These are phyloP conservation scores for Cephalopholis sonnerati DNA, from an alignment of 2,113 vertebrate genomes.

Conservation along the genomic window DNA sequence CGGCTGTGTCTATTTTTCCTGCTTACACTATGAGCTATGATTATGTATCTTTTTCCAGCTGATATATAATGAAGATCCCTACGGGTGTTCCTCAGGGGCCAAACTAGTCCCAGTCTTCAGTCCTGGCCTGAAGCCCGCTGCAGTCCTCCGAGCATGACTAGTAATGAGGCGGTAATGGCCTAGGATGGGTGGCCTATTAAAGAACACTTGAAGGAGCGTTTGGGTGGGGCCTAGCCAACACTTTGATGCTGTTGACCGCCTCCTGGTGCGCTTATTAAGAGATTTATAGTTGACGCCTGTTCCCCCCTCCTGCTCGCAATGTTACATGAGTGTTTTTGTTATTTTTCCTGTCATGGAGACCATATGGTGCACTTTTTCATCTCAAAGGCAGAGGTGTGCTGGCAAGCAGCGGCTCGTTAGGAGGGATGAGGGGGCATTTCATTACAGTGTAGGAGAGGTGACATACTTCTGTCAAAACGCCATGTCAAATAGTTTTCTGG, in stretches of 20 bases:
- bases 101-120: constrained; percentile 4
- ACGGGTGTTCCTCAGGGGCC: background rate
- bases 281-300: constrained; percentile 54
- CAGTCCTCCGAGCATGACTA: constrained; percentile 22
- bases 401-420: constrained; percentile 50
- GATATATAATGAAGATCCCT: constrained; percentile 4
- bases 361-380: constrained; percentile 50
- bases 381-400: constrained; percentile 45
- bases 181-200: constrained; percentile 70
- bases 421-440: constrained; percentile 35
- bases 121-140: constrained; percentile 8
- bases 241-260: constrained; percentile 62
- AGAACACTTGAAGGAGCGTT: constrained; percentile 35
- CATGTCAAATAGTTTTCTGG: background rate
- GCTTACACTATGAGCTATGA: background rate
- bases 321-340: constrained; percentile 53
- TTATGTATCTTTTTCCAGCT: constrained; percentile 5
- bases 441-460: background rate
- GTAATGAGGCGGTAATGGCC: constrained; percentile 64
- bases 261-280: constrained; percentile 59
- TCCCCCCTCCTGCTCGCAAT: background rate
- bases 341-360: constrained; percentile 53
- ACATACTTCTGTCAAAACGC: constrained; percentile 53
- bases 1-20: background rate
- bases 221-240: constrained; percentile 36